Conservation (phyloP, 1,140 invertebrate genomes). For the Cyclina sinensis region DNA sequence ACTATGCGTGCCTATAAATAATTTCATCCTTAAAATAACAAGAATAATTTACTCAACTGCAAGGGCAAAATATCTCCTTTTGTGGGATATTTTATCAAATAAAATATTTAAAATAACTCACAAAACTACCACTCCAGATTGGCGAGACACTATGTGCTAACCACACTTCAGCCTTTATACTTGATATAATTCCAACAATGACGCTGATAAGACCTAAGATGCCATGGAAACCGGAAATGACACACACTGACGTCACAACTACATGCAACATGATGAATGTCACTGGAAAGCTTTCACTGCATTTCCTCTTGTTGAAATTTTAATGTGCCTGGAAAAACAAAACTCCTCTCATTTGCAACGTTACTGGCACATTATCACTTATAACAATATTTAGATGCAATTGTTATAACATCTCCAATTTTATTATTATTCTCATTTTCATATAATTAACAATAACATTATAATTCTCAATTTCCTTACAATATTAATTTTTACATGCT, state of each 20-base stretch:
- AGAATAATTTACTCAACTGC: no score
- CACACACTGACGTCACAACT: conserved; percentile 80
- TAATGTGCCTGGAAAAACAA: background rate
- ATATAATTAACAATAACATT: no score
- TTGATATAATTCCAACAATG: conserved; percentile 84
- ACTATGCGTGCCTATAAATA: no score
- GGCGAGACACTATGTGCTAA: conserved; percentile 87
- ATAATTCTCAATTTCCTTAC: no score
- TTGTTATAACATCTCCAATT: no score
- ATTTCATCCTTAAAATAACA: no score
- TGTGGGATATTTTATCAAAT: no score
- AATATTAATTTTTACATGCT: no score
- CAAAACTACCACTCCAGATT: conserved; percentile 87
- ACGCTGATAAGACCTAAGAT: conserved; percentile 85
- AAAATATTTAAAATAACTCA: conserved; percentile 80
- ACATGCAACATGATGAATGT: conserved; percentile 74
- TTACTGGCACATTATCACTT: no score
- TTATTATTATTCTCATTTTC: no score
- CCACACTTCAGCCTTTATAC: conserved; percentile 86
- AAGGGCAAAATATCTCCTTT: no score
- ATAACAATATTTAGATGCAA: no score
- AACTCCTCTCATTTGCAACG: background rate
- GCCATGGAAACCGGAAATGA: conserved; percentile 84
- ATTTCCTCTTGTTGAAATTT: background rate
- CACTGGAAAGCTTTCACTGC: background rate